Base-by-base conservation (phyloP, 2,888 invertebrate species). In the Leptinotarsa rubiginosa region DNA sequence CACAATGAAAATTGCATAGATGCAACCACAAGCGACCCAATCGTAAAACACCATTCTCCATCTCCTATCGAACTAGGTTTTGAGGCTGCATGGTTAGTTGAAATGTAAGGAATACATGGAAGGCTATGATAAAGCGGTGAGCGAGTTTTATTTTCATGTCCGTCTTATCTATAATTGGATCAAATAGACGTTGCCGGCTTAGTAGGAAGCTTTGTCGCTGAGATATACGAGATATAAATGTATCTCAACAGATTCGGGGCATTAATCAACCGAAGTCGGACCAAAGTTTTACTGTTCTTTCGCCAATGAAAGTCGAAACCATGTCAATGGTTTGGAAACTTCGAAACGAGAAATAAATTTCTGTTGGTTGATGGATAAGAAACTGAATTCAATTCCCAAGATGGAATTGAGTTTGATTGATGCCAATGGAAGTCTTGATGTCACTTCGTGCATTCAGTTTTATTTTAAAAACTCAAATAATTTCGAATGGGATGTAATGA, bases 131-230 rank as follows among this genome's bases (percentile, higher is more conserved):
- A 83, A 81, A 81, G 72, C 72, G 69, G 77, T 73, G 70, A 81
- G 81, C 81, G 82, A 83, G 84, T 83, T 83, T 83, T 84, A 83
- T 84, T 84, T 85, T 85, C 84, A 84, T 83, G 77, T 81, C 73
- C 76, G 77, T 75, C 81, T 81, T 85, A 84, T 85, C 85, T 85
- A 84, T 85, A 85, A 85, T 85, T 85, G 85, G 85, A 85, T 84
- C 84, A 82, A 84, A 83, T 82, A 80, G 81, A 79, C 79, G 83
- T 76, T 59, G 59, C 65, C 72, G 78, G 77, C 79, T 80, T 80
- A 79, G 59, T 22, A 59, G 15, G 59, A 16, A 59, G 20, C 59
- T 25, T 25, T 59, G 59, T 56, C 18, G 59, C 59, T 25, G 59
- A 59, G 59, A 59, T 59, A 59, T 59, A 59, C 59, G 59, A 59